Conservation (phyloP, 2,113 vertebrate genomes). For the Podiceps cristatus region DNA sequence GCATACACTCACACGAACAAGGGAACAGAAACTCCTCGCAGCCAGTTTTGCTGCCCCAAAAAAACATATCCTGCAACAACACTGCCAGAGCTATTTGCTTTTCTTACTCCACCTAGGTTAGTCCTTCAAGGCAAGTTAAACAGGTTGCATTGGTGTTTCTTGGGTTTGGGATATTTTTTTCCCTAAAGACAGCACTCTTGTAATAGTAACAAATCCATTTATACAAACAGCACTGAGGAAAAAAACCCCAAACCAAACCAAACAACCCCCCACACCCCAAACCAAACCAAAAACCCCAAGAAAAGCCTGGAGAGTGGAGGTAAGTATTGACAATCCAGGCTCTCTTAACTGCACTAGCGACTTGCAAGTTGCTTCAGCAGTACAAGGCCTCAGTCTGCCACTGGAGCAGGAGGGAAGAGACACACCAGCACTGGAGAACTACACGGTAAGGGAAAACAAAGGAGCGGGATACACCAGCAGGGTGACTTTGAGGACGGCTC, state of each 20-base stretch:
- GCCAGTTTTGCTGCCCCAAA: neutral
- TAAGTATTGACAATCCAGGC: neutral
- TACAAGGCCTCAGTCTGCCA: neutral
- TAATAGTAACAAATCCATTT: neutral
- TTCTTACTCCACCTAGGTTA: neutral
- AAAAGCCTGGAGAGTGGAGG: neutral
- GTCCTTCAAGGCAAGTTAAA: neutral
- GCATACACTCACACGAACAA: accelerated
- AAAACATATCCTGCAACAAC: neutral
- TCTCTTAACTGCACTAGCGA: neutral
- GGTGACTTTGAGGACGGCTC: neutral
- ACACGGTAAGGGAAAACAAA: neutral
- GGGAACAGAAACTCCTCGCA: neutral
- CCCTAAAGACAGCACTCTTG: neutral
- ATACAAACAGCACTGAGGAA: neutral
- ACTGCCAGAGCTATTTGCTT: neutral
- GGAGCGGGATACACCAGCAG: neutral
- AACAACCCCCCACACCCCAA: neutral
- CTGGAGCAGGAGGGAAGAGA: neutral
- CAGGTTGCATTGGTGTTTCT: neutral
- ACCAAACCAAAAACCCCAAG: neutral
- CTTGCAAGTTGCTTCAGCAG: conserved; percentile 38
- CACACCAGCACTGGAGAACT: neutral
- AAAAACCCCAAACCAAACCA: neutral
- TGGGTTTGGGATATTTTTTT: neutral